Evolutionary conservation across 2,888 invertebrate species (phyloP), one percentile per base, ranked within the genome.

Genomic region (Glomeris marginata): DNA sequence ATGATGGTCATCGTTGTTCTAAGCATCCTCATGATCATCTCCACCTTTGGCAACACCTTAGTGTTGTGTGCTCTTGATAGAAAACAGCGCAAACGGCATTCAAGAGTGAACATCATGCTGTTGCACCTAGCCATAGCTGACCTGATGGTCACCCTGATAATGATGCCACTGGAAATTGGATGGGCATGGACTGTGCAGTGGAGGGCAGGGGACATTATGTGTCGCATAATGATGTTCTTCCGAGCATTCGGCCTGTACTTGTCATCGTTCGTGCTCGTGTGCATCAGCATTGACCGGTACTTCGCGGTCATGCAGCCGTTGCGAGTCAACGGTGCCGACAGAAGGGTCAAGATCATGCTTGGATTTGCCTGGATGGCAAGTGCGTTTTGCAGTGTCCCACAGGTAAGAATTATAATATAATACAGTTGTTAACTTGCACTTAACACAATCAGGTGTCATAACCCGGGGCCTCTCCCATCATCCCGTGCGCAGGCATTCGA

Each of bases 51-150:
- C 21, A 94, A 94, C 67, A 73, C 82, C 45, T 67, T 68, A 1
- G 69, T 71, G 3, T 61, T 70, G 45, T 62, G 64, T 10, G 66
- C 66, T 0, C 58, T 70, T 36, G 60, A 68, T 46, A 57, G 77
- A 58, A 74, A 85, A 56, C 72, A 80, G 47, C 61, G 72, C 22
- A 70, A 73, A 47, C 72, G 77, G 41, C 78, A 81, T 35, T 81
- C 82, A 46, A 72, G 86, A 60, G 78, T 88, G 54, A 85, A 87
- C 65, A 75, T 79, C 33, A 78, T 88, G 74, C 71, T 90, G 52
- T 81, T 86, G 76, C 87, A 88, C 71, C 70, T 90, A 57, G 85
- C 87, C 47, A 81, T 88, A 48, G 87, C 88, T 38, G 88, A 88
- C 71, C 74, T 90, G 58, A 69, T 87, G 74, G 88, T 87, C 66